Evolutionary conservation across 2,113 vertebrate species (phyloP).

Genomic region (Ranitomeya variabilis): DNA sequence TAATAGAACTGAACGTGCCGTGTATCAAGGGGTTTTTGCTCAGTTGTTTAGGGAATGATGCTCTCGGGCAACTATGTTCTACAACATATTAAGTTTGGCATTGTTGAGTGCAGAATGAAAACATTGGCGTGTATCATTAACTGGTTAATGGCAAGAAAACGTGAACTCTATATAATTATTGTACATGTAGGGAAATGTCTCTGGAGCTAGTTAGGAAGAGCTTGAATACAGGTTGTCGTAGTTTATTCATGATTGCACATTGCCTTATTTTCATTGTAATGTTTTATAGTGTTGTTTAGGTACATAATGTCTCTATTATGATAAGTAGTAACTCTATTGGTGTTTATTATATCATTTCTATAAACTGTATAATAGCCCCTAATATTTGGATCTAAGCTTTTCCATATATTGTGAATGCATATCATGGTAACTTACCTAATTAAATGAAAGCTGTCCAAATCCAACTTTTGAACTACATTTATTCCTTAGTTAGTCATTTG

Average conservation of each 20-base stretch:
- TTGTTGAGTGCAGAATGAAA: neutral
- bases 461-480: no score
- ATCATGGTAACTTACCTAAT: no score
- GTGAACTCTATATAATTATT: neutral
- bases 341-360: neutral
- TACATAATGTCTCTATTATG: neutral
- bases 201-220: neutral
- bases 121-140: neutral
- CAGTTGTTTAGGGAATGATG: neutral
- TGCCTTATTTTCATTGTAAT: neutral
- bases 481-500: no score
- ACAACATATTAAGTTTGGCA: neutral
- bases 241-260: neutral
- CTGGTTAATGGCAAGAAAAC: neutral
- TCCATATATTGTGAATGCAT: neutral
- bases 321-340: neutral
- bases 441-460: no score
- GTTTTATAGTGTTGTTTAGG: neutral
- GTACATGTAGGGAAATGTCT: neutral
- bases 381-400: neutral
- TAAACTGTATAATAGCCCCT: neutral
- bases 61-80: neutral
- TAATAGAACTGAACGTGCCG: neutral
- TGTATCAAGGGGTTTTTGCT: neutral
- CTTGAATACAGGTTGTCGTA: neutral